A percentile compares a stretch with the other conserved stretches of the same genome.
These are phyloP conservation scores for Drosophila erecta DNA, from an alignment of 1,140 invertebrate genomes.

Conservation along the genomic window DNA sequence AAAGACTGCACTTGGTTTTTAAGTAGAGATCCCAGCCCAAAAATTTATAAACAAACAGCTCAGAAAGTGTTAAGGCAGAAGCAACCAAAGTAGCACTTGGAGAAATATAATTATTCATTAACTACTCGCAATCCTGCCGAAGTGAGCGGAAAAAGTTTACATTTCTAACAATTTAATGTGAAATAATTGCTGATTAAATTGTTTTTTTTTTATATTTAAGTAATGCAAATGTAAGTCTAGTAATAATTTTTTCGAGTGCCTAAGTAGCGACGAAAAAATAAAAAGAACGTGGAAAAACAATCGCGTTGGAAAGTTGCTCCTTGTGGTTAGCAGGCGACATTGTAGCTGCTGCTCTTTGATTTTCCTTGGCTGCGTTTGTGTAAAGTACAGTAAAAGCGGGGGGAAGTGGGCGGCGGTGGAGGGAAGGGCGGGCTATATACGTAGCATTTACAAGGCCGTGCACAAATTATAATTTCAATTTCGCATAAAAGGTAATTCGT, in stretches of 20 bases:
- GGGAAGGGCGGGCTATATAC: constrained; percentile 14
- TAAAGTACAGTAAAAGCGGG: not conserved
- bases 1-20: constrained; percentile 14
- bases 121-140: not conserved
- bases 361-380: constrained; percentile 19
- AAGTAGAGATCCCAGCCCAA: constrained; percentile 19
- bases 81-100: constrained; percentile 8
- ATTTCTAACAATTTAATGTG: too few species aligned
- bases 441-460: constrained; percentile 62
- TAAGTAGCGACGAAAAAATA: constrained; percentile 13
- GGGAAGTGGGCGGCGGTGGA: not conserved
- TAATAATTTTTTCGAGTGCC: constrained; percentile 16
- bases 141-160: too few species aligned
- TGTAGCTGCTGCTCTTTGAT: constrained; percentile 58
- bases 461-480: constrained; percentile 84
- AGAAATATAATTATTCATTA: not conserved
- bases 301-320: constrained; percentile 73
- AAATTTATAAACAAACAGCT: constrained; percentile 74
- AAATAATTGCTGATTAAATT: not conserved
- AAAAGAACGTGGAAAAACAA: constrained; percentile 48
- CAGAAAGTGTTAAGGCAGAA: constrained; percentile 68
- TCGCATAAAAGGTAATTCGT: constrained; percentile 84
- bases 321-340: constrained; percentile 54
- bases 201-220: not conserved
- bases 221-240: not conserved